These are phyloP conservation scores for Oryzias sinensis DNA, from an alignment of 2,797 vertebrate species.

Conservation along the genomic window DNA sequence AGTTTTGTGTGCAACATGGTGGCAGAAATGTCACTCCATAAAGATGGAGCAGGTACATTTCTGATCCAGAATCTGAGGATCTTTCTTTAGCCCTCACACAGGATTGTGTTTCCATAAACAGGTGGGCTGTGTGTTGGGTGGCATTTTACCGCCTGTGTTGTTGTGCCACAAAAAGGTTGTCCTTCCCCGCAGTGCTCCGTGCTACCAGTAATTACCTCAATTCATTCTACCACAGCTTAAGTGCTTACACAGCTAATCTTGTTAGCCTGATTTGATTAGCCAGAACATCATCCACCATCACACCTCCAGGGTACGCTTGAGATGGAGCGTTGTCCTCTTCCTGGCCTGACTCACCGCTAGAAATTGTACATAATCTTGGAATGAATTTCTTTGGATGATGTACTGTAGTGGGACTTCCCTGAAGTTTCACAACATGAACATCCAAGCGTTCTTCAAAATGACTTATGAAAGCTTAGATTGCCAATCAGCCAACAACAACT, in stretches of 20 bases:
- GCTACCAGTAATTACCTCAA: slow-evolving; percentile 65
- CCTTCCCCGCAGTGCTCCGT: slow-evolving; percentile 40
- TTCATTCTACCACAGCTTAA: slow-evolving; percentile 63
- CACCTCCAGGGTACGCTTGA: slow-evolving; percentile 47
- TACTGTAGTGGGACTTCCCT: neutral
- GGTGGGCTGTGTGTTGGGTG: slow-evolving; percentile 52
- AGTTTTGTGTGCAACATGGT: too few species aligned
- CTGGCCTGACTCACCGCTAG: slow-evolving; percentile 25
- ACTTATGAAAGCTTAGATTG: slow-evolving; percentile 18
- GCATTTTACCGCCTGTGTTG: slow-evolving; percentile 54
- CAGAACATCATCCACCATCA: slow-evolving; percentile 43
- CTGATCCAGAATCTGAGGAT: slow-evolving; percentile 19
- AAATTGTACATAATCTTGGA: slow-evolving; percentile 8
- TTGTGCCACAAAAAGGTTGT: slow-evolving; percentile 33
- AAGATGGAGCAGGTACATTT: neutral
- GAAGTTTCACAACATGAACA: slow-evolving; percentile 38
- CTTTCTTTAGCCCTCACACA: slow-evolving; percentile 40
- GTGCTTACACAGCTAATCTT: slow-evolving; percentile 62
- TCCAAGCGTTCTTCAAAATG: slow-evolving; percentile 1
- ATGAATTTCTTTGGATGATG: too few species aligned
- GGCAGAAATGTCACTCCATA: too few species aligned
- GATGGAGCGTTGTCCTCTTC: slow-evolving; percentile 29
- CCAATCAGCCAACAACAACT: neutral
- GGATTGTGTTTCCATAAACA: slow-evolving; percentile 68
- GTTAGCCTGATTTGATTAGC: slow-evolving; percentile 65